Evolutionary conservation across 2,797 vertebrate genomes (phyloP).

Genomic region (Catamblyrhynchus diadema): DNA sequence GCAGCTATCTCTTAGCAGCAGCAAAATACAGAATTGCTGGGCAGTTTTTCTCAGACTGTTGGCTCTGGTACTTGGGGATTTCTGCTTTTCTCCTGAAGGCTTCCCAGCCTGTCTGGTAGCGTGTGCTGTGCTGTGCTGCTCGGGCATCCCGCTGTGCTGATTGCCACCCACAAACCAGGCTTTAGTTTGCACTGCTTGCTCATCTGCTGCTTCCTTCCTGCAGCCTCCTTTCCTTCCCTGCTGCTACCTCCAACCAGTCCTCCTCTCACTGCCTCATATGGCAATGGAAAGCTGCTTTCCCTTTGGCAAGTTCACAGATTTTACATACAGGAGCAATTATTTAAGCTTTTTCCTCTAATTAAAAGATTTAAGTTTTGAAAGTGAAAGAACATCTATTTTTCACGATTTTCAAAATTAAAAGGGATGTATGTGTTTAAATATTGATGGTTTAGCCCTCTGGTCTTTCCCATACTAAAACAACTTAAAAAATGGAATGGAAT

Average conservation of each 20-base stretch:
- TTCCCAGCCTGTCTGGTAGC: fast-evolving
- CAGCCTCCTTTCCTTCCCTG: background rate
- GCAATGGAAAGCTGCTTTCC: fast-evolving
- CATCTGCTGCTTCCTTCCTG: background rate
- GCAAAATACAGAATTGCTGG: background rate
- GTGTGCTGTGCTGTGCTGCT: background rate
- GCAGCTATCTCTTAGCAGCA: background rate
- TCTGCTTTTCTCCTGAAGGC: background rate
- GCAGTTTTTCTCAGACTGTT: background rate
- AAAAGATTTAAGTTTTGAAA: background rate
- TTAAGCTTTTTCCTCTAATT: background rate
- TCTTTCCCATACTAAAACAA: background rate
- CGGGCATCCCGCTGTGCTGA: fast-evolving
- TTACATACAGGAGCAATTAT: background rate
- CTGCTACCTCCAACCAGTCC: background rate
- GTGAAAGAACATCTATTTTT: background rate
- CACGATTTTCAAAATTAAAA: background rate
- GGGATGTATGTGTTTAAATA: background rate
- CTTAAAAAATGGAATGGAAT: background rate
- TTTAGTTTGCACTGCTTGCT: background rate
- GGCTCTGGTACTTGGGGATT: background rate
- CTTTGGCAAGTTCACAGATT: background rate
- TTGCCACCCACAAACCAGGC: fast-evolving
- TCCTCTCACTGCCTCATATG: fast-evolving
- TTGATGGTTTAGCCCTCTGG: background rate